Evolutionary conservation across 2,888 invertebrate genomes (phyloP).

Genomic region (Scelioninae gen. 1): DNA sequence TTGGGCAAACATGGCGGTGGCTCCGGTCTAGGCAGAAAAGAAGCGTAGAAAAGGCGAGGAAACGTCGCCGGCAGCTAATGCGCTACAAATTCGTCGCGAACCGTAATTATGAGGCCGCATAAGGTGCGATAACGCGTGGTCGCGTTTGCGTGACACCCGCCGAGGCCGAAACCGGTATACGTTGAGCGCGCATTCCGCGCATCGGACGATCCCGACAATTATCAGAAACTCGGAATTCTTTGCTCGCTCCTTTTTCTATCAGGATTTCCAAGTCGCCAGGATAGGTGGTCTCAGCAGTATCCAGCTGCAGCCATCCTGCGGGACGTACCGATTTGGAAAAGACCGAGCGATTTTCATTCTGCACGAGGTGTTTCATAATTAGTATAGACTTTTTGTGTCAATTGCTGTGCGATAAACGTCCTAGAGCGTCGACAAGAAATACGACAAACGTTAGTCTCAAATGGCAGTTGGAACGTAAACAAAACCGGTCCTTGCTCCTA

Average conservation of each 20-base stretch:
- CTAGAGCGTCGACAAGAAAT: constrained; percentile 21
- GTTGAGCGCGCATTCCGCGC: constrained; percentile 60
- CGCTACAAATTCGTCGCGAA: constrained; percentile 73
- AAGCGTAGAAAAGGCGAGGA: constrained; percentile 72
- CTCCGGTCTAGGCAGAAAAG: constrained; percentile 53
- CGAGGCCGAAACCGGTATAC: constrained; percentile 67
- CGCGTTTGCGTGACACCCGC: constrained; percentile 70
- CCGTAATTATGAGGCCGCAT: constrained; percentile 70
- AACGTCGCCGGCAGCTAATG: constrained; percentile 69
- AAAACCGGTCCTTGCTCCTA: constrained; percentile 43
- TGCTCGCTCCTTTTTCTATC: constrained; percentile 45
- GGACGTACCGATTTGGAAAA: constrained; percentile 43
- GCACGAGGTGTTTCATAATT: constrained; percentile 63
- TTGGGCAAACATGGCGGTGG: constrained; percentile 72
- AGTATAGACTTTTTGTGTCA: constrained; percentile 55
- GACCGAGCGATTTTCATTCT: constrained; percentile 36
- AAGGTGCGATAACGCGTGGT: constrained; percentile 68
- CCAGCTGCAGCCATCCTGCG: too few species aligned
- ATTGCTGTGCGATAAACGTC: constrained; percentile 49
- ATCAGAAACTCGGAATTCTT: constrained; percentile 61
- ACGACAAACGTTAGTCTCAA: neutral
- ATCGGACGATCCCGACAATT: constrained; percentile 67
- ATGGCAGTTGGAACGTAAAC: constrained; percentile 42
- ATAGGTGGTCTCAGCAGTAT: constrained; percentile 63
- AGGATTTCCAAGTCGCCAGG: too few species aligned